Base-by-base conservation (phyloP, 2,113 vertebrate genomes). In the Ahaetulla prasina region DNA sequence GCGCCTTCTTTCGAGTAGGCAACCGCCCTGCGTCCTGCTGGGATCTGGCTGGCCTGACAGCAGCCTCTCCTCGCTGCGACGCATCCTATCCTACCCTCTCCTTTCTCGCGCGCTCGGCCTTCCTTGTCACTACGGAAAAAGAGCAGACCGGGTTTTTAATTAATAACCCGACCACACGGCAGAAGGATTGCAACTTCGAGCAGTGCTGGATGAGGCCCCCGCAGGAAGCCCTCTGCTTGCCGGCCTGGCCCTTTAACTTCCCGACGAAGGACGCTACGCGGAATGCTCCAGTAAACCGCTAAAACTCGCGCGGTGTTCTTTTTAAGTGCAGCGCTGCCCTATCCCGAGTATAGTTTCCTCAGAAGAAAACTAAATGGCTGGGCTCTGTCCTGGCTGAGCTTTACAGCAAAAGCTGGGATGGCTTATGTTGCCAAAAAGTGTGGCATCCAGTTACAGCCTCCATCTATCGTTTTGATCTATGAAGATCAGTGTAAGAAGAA, bases 401-500 rank as follows among this genome's bases (percentile, higher is more conserved):
- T 52, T 18, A 90, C 45, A 45, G 52, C 47, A 12, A 89, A 93
- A n/a, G 8, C 94, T 39, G 7, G 2, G 1, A 99, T 98, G 98
- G 93, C 95, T 45, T 98, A 97, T 39, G 43, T 90, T 8, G 98
- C 99, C 0, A 98, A 98, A 95, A 98, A 98, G n/a, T 99, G 99
- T 0, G 99, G 99, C 11, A 52, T 99, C 91, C 96, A 97, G 92
- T 99, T 99, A 89, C 97, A 95, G 57, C 99, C 99, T 53, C 98
- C 98, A 0, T 97, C 99, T n/a, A 97, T 99, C 84, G 90, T 99
- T 92, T 94, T 99, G 90, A 97, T 99, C 93, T 99, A 99, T 89
- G 97, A 97, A 93, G 95, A 98, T 2, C 94, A 94, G 23, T 91
- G 93, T 47, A 96, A 95, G 53, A 96, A 97, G 0, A 98, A 98